Percentiles rank a stretch among this genome's conserved stretches.
Evolutionary conservation across 1,140 invertebrate species (phyloP).

Genomic region (Listronotus oregonensis): DNA sequence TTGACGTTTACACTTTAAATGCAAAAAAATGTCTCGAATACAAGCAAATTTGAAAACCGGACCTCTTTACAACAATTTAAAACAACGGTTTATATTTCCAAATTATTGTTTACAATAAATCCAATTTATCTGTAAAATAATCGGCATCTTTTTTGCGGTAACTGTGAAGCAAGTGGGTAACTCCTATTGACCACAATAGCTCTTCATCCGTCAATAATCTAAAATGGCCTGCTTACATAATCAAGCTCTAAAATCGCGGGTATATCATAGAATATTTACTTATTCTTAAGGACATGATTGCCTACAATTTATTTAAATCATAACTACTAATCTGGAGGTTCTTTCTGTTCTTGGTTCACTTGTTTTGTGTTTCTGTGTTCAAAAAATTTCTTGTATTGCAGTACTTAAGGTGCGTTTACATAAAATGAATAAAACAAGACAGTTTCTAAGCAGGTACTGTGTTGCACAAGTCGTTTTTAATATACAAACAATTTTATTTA

Average conservation of each 20-base stretch:
- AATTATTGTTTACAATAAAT: not conserved
- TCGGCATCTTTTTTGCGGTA: not conserved
- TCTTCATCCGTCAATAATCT: constrained; percentile 16
- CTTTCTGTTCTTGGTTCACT: constrained; percentile 3
- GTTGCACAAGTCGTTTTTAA: no score
- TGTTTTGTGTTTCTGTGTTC: constrained; percentile 10
- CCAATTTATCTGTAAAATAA: constrained; percentile 3
- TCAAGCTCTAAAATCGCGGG: not conserved
- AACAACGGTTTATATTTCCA: no score
- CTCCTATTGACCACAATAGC: constrained; percentile 12
- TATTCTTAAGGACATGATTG: constrained; percentile 10
- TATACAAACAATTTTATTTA: no score
- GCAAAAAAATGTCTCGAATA: no score
- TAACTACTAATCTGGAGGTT: constrained; percentile 1
- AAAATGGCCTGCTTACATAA: constrained; percentile 12
- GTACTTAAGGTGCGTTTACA: no score
- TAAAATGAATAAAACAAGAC: no score
- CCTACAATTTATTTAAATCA: constrained; percentile 6
- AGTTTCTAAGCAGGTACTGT: no score
- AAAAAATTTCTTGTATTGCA: not conserved
- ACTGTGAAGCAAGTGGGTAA: constrained; percentile 5
- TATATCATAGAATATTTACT: constrained; percentile 9
- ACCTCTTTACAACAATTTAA: no score
- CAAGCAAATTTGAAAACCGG: no score
- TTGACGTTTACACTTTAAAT: no score